Percentiles rank a stretch among this genome's conserved stretches.
Evolutionary conservation across 2,888 invertebrate genomes (phyloP).

Genomic region (Spodoptera picta): DNA sequence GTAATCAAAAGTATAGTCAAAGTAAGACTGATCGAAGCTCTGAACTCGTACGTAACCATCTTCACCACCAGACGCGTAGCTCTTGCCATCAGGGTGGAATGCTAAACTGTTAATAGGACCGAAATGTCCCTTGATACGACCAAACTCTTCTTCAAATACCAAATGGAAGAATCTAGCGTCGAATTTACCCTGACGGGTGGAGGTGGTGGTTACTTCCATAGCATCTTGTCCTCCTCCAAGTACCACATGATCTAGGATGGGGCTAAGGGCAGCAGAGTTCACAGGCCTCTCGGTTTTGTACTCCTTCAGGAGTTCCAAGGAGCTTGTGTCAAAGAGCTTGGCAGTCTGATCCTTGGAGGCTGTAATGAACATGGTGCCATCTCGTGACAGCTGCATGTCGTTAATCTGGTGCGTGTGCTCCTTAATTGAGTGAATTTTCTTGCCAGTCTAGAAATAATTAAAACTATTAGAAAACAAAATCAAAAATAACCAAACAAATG

Average conservation of each 20-base stretch:
- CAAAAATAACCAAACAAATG: too few relatives aligned
- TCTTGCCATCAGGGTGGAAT: slow-evolving; percentile 99
- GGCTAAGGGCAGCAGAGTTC: slow-evolving; percentile 99
- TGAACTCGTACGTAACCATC: slow-evolving; percentile 99
- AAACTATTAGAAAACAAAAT: background rate
- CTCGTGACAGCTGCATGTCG: slow-evolving; percentile 98
- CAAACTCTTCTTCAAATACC: slow-evolving; percentile 99
- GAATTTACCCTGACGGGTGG: slow-evolving; percentile 98
- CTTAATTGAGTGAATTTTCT: slow-evolving; percentile 92
- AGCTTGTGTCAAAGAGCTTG: slow-evolving; percentile 97
- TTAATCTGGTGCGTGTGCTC: slow-evolving; percentile 97
- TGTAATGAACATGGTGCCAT: slow-evolving; percentile 98
- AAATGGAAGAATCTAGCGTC: slow-evolving; percentile 98
- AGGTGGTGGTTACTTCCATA: slow-evolving; percentile 99
- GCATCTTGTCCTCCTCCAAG: slow-evolving; percentile 99
- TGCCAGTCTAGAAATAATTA: slow-evolving; percentile 90
- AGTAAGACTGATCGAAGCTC: slow-evolving; percentile 98
- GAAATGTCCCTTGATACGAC: slow-evolving; percentile 99
- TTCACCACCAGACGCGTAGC: slow-evolving; percentile 99
- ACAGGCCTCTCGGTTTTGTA: slow-evolving; percentile 99
- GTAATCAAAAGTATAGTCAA: slow-evolving; percentile 98
- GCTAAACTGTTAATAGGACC: slow-evolving; percentile 99
- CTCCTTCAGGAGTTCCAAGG: slow-evolving; percentile 95
- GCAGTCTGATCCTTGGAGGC: slow-evolving; percentile 99
- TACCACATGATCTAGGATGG: slow-evolving; percentile 98